phyloP scores from a whole-genome alignment of 2,113 vertebrate species.

The Eubucco bourcierii region DNA sequence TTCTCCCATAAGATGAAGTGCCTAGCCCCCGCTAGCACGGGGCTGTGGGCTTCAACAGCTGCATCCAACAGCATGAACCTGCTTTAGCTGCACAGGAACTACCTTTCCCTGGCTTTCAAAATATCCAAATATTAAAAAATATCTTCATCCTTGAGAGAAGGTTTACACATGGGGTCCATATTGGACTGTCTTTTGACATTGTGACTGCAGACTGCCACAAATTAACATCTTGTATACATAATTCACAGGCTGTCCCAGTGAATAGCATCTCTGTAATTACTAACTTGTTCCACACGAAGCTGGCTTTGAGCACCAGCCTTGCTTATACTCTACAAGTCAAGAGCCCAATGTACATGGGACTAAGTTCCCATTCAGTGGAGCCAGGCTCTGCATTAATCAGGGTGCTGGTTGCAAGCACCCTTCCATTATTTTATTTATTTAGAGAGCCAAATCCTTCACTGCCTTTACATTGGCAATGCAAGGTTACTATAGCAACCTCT shows the following conservation, averaged over 20 bases:
- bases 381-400: background rate
- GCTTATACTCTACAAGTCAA: background rate
- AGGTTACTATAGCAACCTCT: slow-evolving; percentile 59
- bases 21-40: background rate
- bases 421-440: slow-evolving; percentile 2
- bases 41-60: background rate
- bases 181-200: slow-evolving; percentile 7
- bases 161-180: accelerated
- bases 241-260: background rate
- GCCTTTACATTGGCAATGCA: background rate
- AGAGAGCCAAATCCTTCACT: background rate
- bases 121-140: background rate
- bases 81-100: slow-evolving; percentile 53
- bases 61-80: background rate
- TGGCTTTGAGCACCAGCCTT: background rate
- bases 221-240: background rate
- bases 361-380: background rate
- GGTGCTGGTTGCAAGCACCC: background rate
- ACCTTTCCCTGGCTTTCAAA: background rate
- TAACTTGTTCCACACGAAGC: background rate
- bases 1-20: background rate
- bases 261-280: background rate
- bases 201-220: slow-evolving; percentile 34
- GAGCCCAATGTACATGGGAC: background rate
- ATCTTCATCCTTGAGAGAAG: background rate